phyloP scores from a whole-genome alignment of 2,113 vertebrate species.

The Mesitornis unicolor region DNA sequence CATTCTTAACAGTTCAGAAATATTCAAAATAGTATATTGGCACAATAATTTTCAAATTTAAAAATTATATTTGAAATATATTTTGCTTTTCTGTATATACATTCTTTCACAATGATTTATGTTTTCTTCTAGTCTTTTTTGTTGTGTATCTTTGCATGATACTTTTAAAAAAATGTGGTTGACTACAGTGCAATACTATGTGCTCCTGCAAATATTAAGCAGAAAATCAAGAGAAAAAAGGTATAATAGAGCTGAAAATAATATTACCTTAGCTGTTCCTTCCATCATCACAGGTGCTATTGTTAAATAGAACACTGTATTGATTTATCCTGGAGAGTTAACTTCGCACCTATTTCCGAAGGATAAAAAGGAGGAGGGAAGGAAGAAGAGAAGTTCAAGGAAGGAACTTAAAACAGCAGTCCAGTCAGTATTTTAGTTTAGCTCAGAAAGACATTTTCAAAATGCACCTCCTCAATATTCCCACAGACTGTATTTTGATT shows the following conservation, averaged over 20 bases:
- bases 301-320: not conserved
- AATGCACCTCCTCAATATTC: not conserved
- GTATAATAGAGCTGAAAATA: not conserved
- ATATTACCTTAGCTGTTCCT: not conserved
- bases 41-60: not conserved
- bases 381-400: not conserved
- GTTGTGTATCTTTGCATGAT: not conserved
- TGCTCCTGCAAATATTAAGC: not conserved
- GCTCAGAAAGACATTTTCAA: not conserved
- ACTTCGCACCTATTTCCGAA: not conserved
- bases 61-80: not conserved
- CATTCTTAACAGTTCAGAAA: not conserved
- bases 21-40: not conserved
- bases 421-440: not conserved
- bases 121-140: not conserved
- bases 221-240: not conserved
- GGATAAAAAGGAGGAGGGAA: not conserved
- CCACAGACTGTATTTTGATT: not conserved
- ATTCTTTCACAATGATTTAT: not conserved
- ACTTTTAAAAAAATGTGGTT: not conserved
- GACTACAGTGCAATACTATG: not conserved
- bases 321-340: not conserved
- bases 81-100: not conserved
- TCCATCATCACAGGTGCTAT: not conserved
- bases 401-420: not conserved